A percentile compares a stretch with the other conserved stretches of the same genome.
These are phyloP conservation scores for Spisula subtruncata DNA, from an alignment of 2,888 invertebrate species.

Conservation along the genomic window DNA sequence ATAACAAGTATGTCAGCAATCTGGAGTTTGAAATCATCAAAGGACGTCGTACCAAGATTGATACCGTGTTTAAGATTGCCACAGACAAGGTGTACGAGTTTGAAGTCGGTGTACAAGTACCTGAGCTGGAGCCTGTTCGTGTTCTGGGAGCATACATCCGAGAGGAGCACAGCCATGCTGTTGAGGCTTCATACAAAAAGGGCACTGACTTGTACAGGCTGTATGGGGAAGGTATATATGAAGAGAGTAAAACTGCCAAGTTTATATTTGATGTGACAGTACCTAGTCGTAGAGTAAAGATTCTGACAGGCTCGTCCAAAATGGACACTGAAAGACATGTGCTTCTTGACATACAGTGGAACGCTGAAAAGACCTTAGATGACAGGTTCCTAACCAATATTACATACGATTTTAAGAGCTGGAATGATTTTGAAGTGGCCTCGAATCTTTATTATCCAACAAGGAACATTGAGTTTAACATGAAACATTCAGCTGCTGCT, in stretches of 20 bases:
- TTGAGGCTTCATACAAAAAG: conserved; percentile 56
- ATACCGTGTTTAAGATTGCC: conserved; percentile 63
- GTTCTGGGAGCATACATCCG: conserved; percentile 50
- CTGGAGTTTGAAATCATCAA: conserved; percentile 70
- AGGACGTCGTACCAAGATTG: conserved; percentile 64
- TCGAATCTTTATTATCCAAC: conserved; percentile 70
- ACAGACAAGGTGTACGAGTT: conserved; percentile 62
- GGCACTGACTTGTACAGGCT: conserved; percentile 62
- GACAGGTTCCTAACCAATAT: conserved; percentile 68
- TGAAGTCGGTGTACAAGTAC: conserved; percentile 58
- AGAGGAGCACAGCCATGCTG: conserved; percentile 56
- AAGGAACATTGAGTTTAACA: conserved; percentile 60
- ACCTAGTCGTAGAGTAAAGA: conserved; percentile 69
- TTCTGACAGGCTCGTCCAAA: conserved; percentile 55
- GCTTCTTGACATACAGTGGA: conserved; percentile 76
- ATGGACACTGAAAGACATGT: conserved; percentile 59
- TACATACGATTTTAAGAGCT: conserved; percentile 61
- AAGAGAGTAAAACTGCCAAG: conserved; percentile 43
- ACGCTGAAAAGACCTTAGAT: conserved; percentile 74
- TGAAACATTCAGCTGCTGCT: conserved; percentile 67
- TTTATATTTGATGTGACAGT: conserved; percentile 62
- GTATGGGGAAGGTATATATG: conserved; percentile 43
- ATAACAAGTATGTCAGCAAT: conserved; percentile 68
- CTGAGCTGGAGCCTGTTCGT: conserved; percentile 59
- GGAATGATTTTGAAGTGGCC: conserved; percentile 69